Evolutionary conservation across 64 coral and sea anemone species (phyloP), one percentile per base, ranked within the genome.

Genomic region (Montipora cactus): DNA sequence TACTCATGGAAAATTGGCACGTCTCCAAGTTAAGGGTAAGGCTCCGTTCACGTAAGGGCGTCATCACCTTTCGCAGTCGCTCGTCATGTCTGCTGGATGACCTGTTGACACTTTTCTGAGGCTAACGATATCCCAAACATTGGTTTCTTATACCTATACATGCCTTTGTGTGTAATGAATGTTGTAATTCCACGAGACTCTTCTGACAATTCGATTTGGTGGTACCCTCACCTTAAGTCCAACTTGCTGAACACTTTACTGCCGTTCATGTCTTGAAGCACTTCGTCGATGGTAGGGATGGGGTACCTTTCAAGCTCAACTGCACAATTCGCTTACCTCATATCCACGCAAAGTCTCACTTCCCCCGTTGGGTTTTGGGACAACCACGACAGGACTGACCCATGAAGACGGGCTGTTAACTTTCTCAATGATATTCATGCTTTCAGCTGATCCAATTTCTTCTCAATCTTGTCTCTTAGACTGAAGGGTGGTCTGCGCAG

Each of bases 211-310:
- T 79, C 2, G 13, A 50, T 18, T 84, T 4, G 81, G 6, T 84
- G 58, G 8, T 64, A 16, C 1, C 81, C 59, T 23, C 59, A 44
- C 11, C 53, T 61, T 47, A 85, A 21, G 15, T 85, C 59, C 19
- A n/a, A 15, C 19, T 85, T 92, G 37, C 67, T 76, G 55, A 92
- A 92, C 9, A 84, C 70, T 48, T 46, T 83, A n/a, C 67, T 58
- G 2, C 57, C 21, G 37, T 13, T 59, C 90, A 77, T 75, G 7
- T 83, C 79, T 81, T 77, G 59, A 82, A 4, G 78, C 83, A 6
- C 78, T 82, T 80, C 13, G 64, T 78, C 20, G 68, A 45, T 47
- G 23, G 23, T 25, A 25, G 23, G 23, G 23, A 25, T 25, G 23
- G 0, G 23, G 23, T 25, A 25, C 23, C 23, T 25, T 25, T 25